Base-by-base conservation (phyloP, 2,888 invertebrate species). In the Byasa hedistus region DNA sequence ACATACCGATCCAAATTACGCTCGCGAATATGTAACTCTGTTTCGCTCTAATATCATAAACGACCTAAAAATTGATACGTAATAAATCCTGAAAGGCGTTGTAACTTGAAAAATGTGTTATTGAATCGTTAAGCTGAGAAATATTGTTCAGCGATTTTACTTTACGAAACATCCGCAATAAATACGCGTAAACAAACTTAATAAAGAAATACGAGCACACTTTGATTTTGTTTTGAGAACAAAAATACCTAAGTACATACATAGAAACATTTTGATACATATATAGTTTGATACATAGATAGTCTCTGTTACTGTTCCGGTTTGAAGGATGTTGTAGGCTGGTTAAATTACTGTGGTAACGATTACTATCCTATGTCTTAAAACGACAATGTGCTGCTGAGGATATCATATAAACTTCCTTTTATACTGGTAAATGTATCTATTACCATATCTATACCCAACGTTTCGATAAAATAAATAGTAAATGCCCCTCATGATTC, bases 81-180 rank as follows among this genome's bases (percentile, higher is more conserved):
- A 55, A 59, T 65, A 65, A 65, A 65, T 65, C 27, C 7, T 64
- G 39, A 54, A 64, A 58, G 24, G 39, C 36, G 52, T 44, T 54
- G 58, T 64, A 36, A 58, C 52, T 64, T 58, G 39, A 58, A 64
- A 64, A 64, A 64, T 64, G 27, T 51, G 27, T 56, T 62, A 48
- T 48, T 51, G 51, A 56, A 62, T 24, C 27, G 48, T 48, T 51
- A 32, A 27, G 27, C 10, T 56, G n/a, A 24, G 27, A 48, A 27
- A 27, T 57, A 3, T 62, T 62, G 32, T 57, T 48, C n/a, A n/a
- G 24, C 27, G 27, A 48, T 22, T 48, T 32, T 1, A 59, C 23
- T 22, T 5, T 19, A 4, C 39, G 36, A 22, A 7, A 44, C 44
- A 24, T 48, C 39, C 19, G 22, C 48, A 23, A 59, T 48, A 24